Base-by-base conservation (phyloP, 2,797 vertebrate species). In the Lagorchestes hirsutus region DNA sequence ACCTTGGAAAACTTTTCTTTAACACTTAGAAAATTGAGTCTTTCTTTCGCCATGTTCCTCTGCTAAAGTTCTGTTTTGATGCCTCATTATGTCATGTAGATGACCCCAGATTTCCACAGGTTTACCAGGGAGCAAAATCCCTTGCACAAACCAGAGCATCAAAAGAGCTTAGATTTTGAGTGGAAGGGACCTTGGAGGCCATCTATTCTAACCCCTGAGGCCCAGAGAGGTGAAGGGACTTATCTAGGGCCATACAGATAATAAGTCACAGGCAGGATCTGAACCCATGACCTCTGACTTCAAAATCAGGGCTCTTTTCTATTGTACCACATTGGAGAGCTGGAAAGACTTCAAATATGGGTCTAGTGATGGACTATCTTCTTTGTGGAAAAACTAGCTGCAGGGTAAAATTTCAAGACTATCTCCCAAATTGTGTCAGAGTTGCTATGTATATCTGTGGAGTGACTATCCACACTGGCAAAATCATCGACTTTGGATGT, bases 11-110 rank as follows among this genome's bases (percentile, higher is more conserved):
- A 50, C 58, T 29, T 93, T 95, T 93, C n/a, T 92, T 95, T 96
- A 93, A 62, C 56, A 92, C 94, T 95, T 96, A 93, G 55, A 96
- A 94, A 58, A 90, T 29, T 18, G 92, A 57, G 55, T 29, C 94
- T 74, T 82, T 46, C n/a, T 46, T 46, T 40, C 27, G 13, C 67
- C 6, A n/a, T 5, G 40, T 22, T n/a, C 34, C 16, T 10, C 14
- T n/a, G 16, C n/a, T 82, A 82, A 67, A 40, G 3, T 74, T 18
- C n/a, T 40, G 8, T 74, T 74, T 22, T 40, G n/a, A 74, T 40
- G 18, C 18, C n/a, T 40, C 9, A 40, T 40, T 10, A 9, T 74
- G 18, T 14, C n/a, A 82, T 82, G n/a, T 18, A 46, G 67, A 82
- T 40, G n/a, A 82, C 6, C 67, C 24, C n/a, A 22, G 18, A 3